phyloP scores from a whole-genome alignment of 2,797 vertebrate genomes.

The Thunnus albacares region DNA sequence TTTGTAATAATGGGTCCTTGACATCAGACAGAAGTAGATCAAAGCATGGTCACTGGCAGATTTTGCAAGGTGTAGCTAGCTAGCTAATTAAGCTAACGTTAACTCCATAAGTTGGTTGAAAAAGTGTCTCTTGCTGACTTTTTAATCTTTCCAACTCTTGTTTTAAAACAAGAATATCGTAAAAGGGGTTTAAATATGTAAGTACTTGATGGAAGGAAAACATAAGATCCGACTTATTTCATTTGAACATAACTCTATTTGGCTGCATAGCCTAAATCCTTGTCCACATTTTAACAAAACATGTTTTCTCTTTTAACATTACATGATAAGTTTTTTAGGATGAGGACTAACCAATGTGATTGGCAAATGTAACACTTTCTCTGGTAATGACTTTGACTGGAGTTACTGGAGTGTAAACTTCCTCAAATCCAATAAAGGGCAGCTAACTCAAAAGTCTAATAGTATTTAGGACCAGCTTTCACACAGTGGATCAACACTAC shows the following conservation, averaged over 20 bases:
- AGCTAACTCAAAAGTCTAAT: background rate
- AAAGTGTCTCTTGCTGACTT: background rate
- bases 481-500: no score
- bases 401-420: background rate
- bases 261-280: no score
- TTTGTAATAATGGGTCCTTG: background rate
- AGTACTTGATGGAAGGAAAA: no score
- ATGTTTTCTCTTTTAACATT: background rate
- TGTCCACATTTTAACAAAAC: background rate
- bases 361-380: background rate
- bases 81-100: background rate
- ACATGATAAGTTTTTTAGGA: background rate
- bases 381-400: no score
- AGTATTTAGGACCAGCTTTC: background rate
- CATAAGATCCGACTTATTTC: no score
- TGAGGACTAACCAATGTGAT: no score
- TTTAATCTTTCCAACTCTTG: no score
- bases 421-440: background rate
- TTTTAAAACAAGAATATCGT: no score
- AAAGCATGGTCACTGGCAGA: background rate
- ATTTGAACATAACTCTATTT: no score
- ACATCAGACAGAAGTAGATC: background rate
- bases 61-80: background rate
- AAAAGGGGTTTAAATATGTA: no score
- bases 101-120: background rate